Evolutionary conservation across 2,113 vertebrate species (phyloP), one percentile per base, ranked within the genome.

Genomic region (Actenoides lindsayi): DNA sequence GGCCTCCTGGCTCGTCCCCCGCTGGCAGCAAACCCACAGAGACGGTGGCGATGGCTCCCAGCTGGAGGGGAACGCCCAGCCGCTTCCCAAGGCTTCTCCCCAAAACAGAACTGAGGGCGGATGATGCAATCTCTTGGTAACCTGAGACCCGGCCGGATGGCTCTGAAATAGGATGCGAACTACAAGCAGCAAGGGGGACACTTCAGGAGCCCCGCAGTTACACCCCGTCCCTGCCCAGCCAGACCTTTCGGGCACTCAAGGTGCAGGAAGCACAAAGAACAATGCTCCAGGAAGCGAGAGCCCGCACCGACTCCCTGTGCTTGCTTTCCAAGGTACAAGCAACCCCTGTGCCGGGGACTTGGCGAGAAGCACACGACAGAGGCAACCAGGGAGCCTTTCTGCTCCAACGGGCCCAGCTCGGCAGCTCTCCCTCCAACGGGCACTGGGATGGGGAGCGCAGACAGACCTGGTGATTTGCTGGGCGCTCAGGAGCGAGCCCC

Each of bases 141-240:
- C 23, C 73, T 2, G 53, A 90, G 75, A 62, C 13, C 46, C 20
- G 57, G 21, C 10, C 41, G 60, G 5, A 8, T 3, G 16, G 35
- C 73, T 60, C 59, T 33, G 35, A n/a, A 54, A 57, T 0, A n/a
- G 1, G 13, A 15, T 2, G 44, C 35, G 76, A 33, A 46, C 16
- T 2, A 14, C 20, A 14, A 28, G 3, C 33, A 21, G 19, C 16
- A 3, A 8, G 1, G 11, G 28, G 53, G 17, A 30, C 50, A 9
- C 44, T 9, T 12, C 1, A 13, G 44, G 67, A 42, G 54, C 30
- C 53, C 11, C 2, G 6, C 28, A 4, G 9, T 15, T 9, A 13
- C 27, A n/a, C 10, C 0, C 1, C 0, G 8, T 20, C 54, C 60
- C 62, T 86, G 87, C 77, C 28, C 90, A 54, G 6, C 2, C 0